Base-by-base conservation (phyloP, 2,888 invertebrate genomes). In the Tetranychus piercei region DNA sequence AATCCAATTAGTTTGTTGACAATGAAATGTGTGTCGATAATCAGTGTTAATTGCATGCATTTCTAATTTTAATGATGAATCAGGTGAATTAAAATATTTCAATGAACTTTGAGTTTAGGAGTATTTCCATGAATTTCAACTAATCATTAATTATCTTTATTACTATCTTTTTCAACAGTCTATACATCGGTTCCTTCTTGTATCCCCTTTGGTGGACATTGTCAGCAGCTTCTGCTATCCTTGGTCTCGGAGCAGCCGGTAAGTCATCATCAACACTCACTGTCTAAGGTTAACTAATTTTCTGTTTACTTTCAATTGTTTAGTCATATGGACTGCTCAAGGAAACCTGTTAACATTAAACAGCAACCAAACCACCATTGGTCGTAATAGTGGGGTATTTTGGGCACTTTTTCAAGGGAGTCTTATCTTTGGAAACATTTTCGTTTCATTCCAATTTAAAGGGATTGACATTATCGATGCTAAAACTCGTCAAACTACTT, bases 371-470 rank as follows among this genome's bases (percentile, higher is more conserved):
- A 87, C 88, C 0, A 95, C 92, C 0, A 93, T 96, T 81, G 90
- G 92, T 9, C 86, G 95, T 79, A 95, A 97, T 83, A 92, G 94
- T 15, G 95, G 96, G 15, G 86, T 97, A 72, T 97, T 97, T 83
- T 97, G 96, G 96, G 95, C 95, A 0, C 87, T 97, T 84, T 85
- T 95, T 78, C 95, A 96, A 82, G 89, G 89, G 85, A 96, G 96
- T 81, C 88, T 95, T 85, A 89, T 96, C 83, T 88, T 92, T 81
- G 97, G 97, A 74, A 99, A 99, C 82, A 85, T 94, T 45, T 96
- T 95, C 84, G 93, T 96, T 43, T 95, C 88, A 84, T 90, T 91
- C 82, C 88, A 90, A 82, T 94, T 99, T 84, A 88, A 88, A 85
- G 90, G 90, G 73, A 87, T 89, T 81, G 86, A 85, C 0, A 85